These are phyloP conservation scores for Ashinkailepas kermadecensis DNA, from an alignment of 2,888 invertebrate genomes.

Conservation along the genomic window DNA sequence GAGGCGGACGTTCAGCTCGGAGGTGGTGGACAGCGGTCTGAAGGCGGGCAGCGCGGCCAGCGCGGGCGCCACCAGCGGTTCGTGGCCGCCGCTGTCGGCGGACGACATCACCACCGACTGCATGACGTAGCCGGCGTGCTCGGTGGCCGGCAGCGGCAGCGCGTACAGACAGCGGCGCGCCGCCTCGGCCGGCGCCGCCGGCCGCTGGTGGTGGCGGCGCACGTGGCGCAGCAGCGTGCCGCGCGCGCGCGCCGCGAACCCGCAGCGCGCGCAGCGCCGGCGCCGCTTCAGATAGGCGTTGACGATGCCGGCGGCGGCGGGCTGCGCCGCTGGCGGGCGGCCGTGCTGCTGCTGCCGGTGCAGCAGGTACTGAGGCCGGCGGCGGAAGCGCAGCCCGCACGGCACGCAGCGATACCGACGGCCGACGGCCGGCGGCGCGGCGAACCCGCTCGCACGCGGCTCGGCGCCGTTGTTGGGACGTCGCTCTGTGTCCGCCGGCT, in stretches of 20 bases:
- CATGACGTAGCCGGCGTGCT: neutral
- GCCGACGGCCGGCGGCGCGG: neutral
- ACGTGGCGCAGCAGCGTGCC: neutral
- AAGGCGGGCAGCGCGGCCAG: neutral
- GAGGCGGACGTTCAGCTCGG: neutral
- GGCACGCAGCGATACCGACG: neutral
- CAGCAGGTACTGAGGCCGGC: neutral
- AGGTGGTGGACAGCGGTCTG: neutral
- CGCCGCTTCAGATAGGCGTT: neutral
- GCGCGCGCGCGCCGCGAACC: neutral
- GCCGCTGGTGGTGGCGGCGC: neutral
- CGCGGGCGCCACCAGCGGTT: neutral
- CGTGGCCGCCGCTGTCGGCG: neutral
- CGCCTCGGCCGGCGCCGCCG: neutral
- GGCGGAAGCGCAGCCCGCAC: neutral
- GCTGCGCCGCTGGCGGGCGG: too few species aligned
- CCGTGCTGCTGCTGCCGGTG: slow-evolving; percentile 4
- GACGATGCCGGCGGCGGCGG: neutral
- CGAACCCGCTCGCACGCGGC: neutral
- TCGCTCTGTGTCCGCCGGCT: neutral
- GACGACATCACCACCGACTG: neutral
- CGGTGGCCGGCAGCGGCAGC: neutral
- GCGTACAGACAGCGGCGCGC: neutral
- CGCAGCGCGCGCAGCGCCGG: neutral
- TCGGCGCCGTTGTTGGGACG: too few species aligned